Base-by-base conservation (phyloP, 2,888 invertebrate genomes). In the Xylophagus ater region DNA sequence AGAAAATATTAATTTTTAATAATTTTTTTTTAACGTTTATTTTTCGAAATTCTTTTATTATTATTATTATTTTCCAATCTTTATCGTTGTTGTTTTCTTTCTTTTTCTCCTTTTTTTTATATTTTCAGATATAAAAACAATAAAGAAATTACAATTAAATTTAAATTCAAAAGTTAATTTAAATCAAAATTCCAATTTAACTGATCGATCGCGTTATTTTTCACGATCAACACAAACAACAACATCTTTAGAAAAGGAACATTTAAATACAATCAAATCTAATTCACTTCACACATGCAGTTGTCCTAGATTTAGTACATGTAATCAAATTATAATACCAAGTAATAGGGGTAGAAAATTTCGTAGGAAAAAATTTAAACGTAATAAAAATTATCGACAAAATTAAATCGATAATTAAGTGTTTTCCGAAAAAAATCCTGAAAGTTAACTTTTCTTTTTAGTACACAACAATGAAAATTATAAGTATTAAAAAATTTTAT, bases 221-320 rank as follows among this genome's bases (percentile, higher is more conserved):
- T 37, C 45, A 37, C 40, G 40, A 38, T 42, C 45, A 43, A 45
- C 43, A 45, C 45, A 43, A 41, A 45, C 43, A 41, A 43, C 45
- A 45, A 45, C 45, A 44, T 35, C 18, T 34, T 37, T 39, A 19
- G 39, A 39, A 34, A 38, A 33, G 34, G 36, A 36, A 41, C 39
- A 44, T 36, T 36, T 39, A 21, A 28, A 38, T 29, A 30, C 31
- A 19, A 37, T 37, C 12, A 37, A 39, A 30, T 30, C 19, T 24
- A 19, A 40, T 40, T 41, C 40, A 40, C 37, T 42, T 36, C 40
- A 45, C 30, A 26, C 31, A 34, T 44, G 44, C 30, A 36, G 36
- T 34, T 41, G 41, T 34, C 44, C 41, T 33, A 44, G 39, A 35
- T 32, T 36, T 32, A 37, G 34, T 21, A 32, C 18, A 37, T 44